Evolutionary conservation across 2,888 invertebrate species (phyloP).

Genomic region (Rotaria magnacalcarata): DNA sequence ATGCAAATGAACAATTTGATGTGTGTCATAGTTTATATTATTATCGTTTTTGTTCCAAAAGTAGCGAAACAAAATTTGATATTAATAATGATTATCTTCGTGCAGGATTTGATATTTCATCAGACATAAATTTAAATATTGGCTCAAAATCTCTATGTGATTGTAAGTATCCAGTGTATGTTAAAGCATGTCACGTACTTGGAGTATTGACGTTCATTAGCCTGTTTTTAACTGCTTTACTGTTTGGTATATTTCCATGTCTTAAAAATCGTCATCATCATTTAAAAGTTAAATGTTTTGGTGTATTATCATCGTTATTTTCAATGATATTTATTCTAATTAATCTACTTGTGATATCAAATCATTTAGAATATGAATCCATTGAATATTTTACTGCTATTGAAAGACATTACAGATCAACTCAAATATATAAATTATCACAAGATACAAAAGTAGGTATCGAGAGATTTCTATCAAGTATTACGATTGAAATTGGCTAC

Average conservation of each 20-base stretch:
- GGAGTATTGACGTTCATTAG: background rate
- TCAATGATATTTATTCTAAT: background rate
- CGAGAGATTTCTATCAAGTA: background rate
- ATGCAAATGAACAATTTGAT: background rate
- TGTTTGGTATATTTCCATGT: background rate
- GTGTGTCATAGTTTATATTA: background rate
- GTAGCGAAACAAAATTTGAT: background rate
- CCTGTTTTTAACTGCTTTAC: background rate
- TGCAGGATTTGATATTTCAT: background rate
- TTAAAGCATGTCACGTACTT: background rate
- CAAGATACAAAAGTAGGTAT: background rate
- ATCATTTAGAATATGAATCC: background rate
- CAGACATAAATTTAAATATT: background rate
- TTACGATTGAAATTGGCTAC: background rate
- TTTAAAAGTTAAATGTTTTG: background rate
- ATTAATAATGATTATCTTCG: background rate
- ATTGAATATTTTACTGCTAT: constrained; percentile 1
- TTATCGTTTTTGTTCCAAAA: background rate
- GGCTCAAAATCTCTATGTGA: background rate
- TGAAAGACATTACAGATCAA: background rate
- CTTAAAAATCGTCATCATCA: background rate
- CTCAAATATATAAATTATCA: constrained; percentile 18
- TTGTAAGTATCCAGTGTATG: background rate
- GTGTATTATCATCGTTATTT: background rate
- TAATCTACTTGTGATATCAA: background rate